Percentiles rank a stretch among this genome's conserved stretches.
Conservation (phyloP, 2,113 vertebrate genomes). For the Pleuronectes platessa region DNA sequence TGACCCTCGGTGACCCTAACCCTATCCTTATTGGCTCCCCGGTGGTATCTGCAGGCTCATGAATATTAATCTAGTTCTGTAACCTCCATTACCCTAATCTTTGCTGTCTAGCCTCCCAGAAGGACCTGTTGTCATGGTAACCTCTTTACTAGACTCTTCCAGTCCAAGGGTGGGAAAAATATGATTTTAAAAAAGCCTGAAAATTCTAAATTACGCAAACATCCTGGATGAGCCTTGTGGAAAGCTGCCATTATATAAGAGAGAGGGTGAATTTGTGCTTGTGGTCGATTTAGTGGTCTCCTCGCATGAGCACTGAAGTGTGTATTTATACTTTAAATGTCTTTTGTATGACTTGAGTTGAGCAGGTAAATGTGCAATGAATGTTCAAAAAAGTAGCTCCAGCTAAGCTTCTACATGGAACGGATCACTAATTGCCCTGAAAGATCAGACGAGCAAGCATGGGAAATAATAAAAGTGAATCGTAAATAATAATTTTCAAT, state of each 20-base stretch:
- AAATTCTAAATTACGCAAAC: slow-evolving; percentile 72
- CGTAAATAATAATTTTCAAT: slow-evolving; percentile 15
- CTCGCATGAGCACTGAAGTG: slow-evolving; percentile 12
- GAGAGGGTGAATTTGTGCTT: slow-evolving; percentile 24
- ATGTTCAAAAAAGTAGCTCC: slow-evolving; percentile 6
- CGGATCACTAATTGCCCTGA: slow-evolving; percentile 21
- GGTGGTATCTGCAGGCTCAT: slow-evolving; percentile 86
- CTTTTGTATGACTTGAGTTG: slow-evolving; percentile 13
- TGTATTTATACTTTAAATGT: slow-evolving; percentile 31
- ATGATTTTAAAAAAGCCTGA: slow-evolving; percentile 72
- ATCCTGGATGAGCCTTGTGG: slow-evolving; percentile 45
- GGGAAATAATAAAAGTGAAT: slow-evolving; percentile 18
- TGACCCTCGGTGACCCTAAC: slow-evolving; percentile 88
- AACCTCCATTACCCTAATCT: slow-evolving; percentile 91
- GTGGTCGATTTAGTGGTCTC: slow-evolving; percentile 23
- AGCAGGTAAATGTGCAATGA: slow-evolving; percentile 25
- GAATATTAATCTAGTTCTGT: slow-evolving; percentile 87
- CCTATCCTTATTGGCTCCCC: slow-evolving; percentile 88
- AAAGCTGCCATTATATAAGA: slow-evolving; percentile 50
- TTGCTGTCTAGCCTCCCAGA: slow-evolving; percentile 88
- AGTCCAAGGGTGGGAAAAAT: slow-evolving; percentile 82
- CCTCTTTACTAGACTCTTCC: slow-evolving; percentile 83
- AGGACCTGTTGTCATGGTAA: slow-evolving; percentile 87
- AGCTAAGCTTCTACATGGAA: slow-evolving; percentile 17
- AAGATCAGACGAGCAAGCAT: slow-evolving; percentile 13